These are phyloP conservation scores for Sisyra terminalis DNA, from an alignment of 2,888 invertebrate genomes.

Conservation along the genomic window DNA sequence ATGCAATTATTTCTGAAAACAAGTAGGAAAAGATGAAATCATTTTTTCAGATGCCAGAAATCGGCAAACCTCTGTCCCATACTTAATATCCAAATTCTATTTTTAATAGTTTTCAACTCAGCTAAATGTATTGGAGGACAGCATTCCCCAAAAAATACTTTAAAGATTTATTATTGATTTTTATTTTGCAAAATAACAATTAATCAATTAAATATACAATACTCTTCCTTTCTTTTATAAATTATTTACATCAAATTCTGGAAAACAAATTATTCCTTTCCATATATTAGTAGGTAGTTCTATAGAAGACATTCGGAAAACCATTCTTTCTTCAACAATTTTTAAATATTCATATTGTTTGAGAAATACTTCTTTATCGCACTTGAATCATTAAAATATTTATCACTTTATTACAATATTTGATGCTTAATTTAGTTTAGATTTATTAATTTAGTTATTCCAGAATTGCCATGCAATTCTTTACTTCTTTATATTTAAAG, in stretches of 20 bases:
- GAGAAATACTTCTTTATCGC: constrained; percentile 42
- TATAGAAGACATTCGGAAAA: constrained; percentile 29
- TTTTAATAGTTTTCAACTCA: too few species aligned
- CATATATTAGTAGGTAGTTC: background rate
- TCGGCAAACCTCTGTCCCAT: too few species aligned
- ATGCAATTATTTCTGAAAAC: too few species aligned
- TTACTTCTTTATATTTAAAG: constrained; percentile 50
- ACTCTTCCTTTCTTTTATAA: background rate
- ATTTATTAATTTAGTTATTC: constrained; percentile 52
- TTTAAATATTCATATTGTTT: constrained; percentile 40
- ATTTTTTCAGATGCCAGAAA: too few species aligned
- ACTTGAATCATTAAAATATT: constrained; percentile 54
- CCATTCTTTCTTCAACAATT: constrained; percentile 42
- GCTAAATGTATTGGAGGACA: too few species aligned
- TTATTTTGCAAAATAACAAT: too few species aligned
- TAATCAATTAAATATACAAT: background rate
- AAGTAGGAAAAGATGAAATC: too few species aligned
- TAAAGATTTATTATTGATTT: too few species aligned
- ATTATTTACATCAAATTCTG: background rate
- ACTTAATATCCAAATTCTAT: too few species aligned
- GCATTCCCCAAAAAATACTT: too few species aligned
- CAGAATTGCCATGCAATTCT: constrained; percentile 60
- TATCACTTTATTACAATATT: constrained; percentile 64
- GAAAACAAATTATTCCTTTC: background rate
- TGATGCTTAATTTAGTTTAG: constrained; percentile 52